Evolutionary conservation across 2,797 vertebrate species (phyloP).

Genomic region (Chiloscyllium punctatum): DNA sequence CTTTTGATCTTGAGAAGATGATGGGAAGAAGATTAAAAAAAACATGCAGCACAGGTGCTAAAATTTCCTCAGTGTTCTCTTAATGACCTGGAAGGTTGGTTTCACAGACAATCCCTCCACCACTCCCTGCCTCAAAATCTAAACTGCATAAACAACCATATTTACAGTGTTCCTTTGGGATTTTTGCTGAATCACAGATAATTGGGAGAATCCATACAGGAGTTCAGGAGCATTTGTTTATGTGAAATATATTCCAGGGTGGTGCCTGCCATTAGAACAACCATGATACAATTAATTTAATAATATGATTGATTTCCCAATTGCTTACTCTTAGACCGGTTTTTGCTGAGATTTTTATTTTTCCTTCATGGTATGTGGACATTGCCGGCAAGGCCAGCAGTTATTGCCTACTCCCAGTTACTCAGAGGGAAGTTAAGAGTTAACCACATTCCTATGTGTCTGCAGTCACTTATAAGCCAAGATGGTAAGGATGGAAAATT

Average conservation of each 20-base stretch:
- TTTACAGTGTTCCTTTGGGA: background rate
- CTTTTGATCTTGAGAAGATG: too few relatives aligned
- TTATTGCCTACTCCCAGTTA: too few relatives aligned
- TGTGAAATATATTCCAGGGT: background rate
- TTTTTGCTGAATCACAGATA: background rate
- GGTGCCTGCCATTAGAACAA: background rate
- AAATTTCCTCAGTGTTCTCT: background rate
- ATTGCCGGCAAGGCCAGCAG: too few relatives aligned
- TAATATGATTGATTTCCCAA: too few relatives aligned
- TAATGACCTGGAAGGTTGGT: background rate
- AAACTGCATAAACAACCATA: background rate
- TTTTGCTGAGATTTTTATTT: background rate
- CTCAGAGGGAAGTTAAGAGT: too few relatives aligned
- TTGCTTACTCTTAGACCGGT: background rate
- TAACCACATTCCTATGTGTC: too few relatives aligned
- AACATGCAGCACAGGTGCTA: background rate
- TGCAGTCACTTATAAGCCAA: too few relatives aligned
- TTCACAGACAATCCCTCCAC: background rate
- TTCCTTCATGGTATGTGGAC: too few relatives aligned
- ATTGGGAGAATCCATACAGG: background rate
- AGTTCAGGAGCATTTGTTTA: background rate
- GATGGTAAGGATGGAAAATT: too few relatives aligned
- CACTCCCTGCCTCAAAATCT: too few relatives aligned
- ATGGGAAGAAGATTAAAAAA: background rate
- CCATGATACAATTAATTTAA: background rate